Base-by-base conservation (phyloP, 2,888 invertebrate genomes). In the Ceratothoa steindachneri region DNA sequence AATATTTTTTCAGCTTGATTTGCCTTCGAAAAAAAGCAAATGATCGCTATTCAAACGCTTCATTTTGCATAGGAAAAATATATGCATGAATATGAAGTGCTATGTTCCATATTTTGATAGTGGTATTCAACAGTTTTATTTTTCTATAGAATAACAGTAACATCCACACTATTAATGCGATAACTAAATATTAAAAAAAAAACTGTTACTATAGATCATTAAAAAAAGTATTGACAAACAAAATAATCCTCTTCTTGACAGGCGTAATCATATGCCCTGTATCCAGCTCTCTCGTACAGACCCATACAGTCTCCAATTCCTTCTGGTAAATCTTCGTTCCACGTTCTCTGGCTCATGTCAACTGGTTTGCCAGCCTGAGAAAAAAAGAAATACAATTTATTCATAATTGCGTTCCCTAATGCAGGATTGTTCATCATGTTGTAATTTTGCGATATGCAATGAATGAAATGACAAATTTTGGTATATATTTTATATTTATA, bases 191-290 rank as follows among this genome's bases (percentile, higher is more conserved):
- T n/a, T n/a, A n/a, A n/a, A n/a, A n/a, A n/a, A n/a, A n/a, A n/a
- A n/a, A n/a, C n/a, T n/a, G n/a, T n/a, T 41, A 41, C 15, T 55
- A 55, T 12, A 55, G 24, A 55, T 9, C 41, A 41, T 69, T 72
- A 77, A 70, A 77, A 77, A 65, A 64, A 68, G 70, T 74, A 77
- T 68, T 77, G 77, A 66, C 77, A 77, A 12, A 77, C 75, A 69
- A 72, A 75, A 53, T 30, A 71, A 55, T 77, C 77, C 29, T n/a
- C 55, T 60, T 77, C 77, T 31, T 72, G 67, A 68, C 77, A 77
- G 68, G 72, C 60, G 30, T 77, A 77, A 71, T 77, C 74, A 68
- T 77, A 78, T 51, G 78, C 78, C 12, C 75, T 51, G 73, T 72
- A 75, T 24, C 67, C 69, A 19, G 73, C 67, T 55, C 75, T 72